These are phyloP conservation scores for Tichodroma muraria DNA, from an alignment of 2,113 vertebrate species.

Conservation along the genomic window DNA sequence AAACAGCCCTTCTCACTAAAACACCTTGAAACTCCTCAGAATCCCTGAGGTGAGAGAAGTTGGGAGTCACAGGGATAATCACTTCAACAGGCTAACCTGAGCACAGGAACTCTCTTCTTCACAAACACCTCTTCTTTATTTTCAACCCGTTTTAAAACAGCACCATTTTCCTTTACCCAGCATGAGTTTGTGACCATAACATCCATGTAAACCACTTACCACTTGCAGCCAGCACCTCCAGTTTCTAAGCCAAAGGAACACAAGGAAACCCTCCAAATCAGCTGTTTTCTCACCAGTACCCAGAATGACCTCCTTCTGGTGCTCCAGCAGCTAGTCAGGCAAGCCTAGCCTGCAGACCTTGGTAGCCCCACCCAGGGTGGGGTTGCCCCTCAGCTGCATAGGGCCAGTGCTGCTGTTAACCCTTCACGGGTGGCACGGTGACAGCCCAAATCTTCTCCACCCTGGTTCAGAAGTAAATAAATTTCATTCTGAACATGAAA, in stretches of 20 bases:
- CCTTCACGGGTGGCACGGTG: rapidly evolving
- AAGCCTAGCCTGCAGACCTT: not conserved
- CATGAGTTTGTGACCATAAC: not conserved
- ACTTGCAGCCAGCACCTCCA: not conserved
- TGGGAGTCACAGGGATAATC: not conserved
- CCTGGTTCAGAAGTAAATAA: not conserved
- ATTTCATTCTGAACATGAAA: not conserved
- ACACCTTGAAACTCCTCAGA: not conserved
- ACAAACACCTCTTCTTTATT: not conserved
- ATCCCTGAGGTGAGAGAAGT: not conserved
- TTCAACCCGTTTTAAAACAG: not conserved
- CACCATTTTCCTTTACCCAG: not conserved
- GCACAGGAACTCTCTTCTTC: not conserved
- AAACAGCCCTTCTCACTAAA: not conserved
- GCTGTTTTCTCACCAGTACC: not conserved
- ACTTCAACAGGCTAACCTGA: not conserved
- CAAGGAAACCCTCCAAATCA: not conserved
- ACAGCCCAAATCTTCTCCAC: not conserved
- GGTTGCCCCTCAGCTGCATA: not conserved
- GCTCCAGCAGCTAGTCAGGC: not conserved
- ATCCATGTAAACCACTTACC: not conserved
- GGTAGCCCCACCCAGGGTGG: not conserved
- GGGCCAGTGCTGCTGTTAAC: not conserved
- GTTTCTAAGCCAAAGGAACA: not conserved
- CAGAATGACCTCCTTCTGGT: rapidly evolving